Base-by-base conservation (phyloP, 2,888 invertebrate genomes). In the Therioaphis trifolii region DNA sequence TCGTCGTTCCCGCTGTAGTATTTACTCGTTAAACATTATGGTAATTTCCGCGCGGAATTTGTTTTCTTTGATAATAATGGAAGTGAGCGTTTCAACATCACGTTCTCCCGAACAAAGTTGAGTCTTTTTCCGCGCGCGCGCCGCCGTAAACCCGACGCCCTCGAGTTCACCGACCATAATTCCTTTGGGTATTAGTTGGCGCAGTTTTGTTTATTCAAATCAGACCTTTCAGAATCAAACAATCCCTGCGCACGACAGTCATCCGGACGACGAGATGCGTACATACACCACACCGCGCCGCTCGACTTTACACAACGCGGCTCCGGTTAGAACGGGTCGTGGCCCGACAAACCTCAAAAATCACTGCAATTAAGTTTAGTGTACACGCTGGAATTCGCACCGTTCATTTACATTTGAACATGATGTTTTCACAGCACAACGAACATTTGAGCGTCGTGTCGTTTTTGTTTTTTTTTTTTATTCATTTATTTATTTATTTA, bases 191-290 rank as follows among this genome's bases (percentile, higher is more conserved):
- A 29, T 40, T 40, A 40, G 35, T 35, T 21, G n/a, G 35, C 7
- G 35, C 35, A 35, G 29, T 68, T 68, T 68, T 68, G 66, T 68
- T 68, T 40, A 68, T 68, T 68, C 35, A 68, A 68, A 68, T 68
- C 66, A 68, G 66, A 68, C 66, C 66, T 68, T 35, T 68, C 66
- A 68, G 66, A 68, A 35, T 68, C 66, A 40, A 68, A 40, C 66
- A 40, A 68, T 68, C 21, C 35, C 66, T 68, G 66, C 66, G n/a
- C 21, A 40, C 21, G 40, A 66, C 66, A 66, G 66, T 66, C 29
- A 29, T 66, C 35, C n/a, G n/a, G n/a, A n/a, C 35, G 29, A 66
- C 66, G 29, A 66, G n/a, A 66, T 35, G 29, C 29, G n/a, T n/a
- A n/a, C n/a, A n/a, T n/a, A n/a, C n/a, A n/a, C n/a, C n/a, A n/a